Conservation (phyloP, 2,113 vertebrate genomes). For the Sporophila hypoxantha region DNA sequence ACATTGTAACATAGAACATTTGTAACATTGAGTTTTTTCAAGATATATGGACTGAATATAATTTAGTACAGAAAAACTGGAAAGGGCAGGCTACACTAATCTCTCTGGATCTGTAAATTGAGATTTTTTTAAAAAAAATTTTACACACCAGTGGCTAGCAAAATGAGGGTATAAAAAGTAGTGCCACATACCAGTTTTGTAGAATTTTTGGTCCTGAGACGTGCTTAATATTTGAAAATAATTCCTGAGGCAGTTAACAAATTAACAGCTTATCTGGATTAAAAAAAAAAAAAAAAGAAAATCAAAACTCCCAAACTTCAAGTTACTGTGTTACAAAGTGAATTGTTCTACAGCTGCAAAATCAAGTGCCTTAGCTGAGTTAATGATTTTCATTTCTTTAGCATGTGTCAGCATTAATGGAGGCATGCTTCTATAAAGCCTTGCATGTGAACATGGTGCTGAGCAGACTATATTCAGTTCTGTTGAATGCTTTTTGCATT, state of each 20-base stretch:
- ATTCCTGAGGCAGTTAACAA: constrained; percentile 61
- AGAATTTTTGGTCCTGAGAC: constrained; percentile 11
- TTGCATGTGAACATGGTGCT: constrained; percentile 78
- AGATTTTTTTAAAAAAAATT: neutral
- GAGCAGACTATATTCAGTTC: constrained; percentile 78
- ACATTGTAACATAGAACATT: neutral
- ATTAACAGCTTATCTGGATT: constrained; percentile 61
- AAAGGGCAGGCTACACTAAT: neutral
- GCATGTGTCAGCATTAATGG: constrained; percentile 81
- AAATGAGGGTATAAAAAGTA: neutral
- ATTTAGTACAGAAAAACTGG: neutral
- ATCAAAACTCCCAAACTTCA: neutral
- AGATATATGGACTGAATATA: neutral
- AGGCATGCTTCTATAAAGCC: constrained; percentile 73
- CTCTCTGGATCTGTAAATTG: neutral
- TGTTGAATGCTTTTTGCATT: constrained; percentile 72
- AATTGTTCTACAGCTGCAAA: constrained; percentile 78
- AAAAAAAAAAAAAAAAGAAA: neutral
- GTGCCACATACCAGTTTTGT: neutral
- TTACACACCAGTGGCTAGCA: neutral
- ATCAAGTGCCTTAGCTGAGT: constrained; percentile 75
- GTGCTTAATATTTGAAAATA: constrained; percentile 64
- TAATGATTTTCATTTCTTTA: constrained; percentile 81
- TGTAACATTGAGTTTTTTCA: neutral
- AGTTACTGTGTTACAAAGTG: constrained; percentile 67